Evolutionary conservation across 1,140 invertebrate species (phyloP), one percentile per base, ranked within the genome.

Genomic region (Drosophila pallidifrons): DNA sequence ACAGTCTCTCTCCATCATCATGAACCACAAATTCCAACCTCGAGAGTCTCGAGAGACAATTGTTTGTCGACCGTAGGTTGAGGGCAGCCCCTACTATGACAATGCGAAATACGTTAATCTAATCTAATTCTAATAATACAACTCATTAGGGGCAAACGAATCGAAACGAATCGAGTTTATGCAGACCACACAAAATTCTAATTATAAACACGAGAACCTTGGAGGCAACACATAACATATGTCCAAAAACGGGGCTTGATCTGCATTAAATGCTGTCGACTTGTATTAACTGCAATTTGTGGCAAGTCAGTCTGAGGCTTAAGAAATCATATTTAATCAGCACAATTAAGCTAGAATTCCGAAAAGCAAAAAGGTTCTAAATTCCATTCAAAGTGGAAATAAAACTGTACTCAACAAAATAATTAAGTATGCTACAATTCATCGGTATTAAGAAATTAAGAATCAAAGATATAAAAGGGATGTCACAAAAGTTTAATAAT

Each of bases 81-180:
- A 45, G 73, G 47, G 55, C 47, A 51, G 32, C 32, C 41, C 82
- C 79, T 82, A 86, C 79, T 82, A 86, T 86, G 46, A 13, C 32
- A 55, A 45, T 64, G 75, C 79, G 30, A 54, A 87, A 87, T 32
- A 82, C 82, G 82, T 74, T 87, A 87, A 87, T 87, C 83, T 79
- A 87, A 86, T 86, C 79, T 63, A 76, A 66, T 59, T 74, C 71
- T 74, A 64, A 57, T 59, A 55, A 55, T 30, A 59, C 38, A 30
- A 46, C 20, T 45, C 57, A 46, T 59, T 59, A 59, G n/a, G 43
- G 15, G 55, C 15, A 43, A 35, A 11, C 32, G 10, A 20, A 8
- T 25, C 57, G 13, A 45, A 13, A 7, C 54, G 15, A 57, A 43
- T 25, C 20, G 20, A 25, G 20, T 25, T 25, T 41, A 35, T 16